A percentile compares a stretch with the other conserved stretches of the same genome.
phyloP scores from a whole-genome alignment of 1,140 invertebrate genomes.

The Drosophila melanica region DNA sequence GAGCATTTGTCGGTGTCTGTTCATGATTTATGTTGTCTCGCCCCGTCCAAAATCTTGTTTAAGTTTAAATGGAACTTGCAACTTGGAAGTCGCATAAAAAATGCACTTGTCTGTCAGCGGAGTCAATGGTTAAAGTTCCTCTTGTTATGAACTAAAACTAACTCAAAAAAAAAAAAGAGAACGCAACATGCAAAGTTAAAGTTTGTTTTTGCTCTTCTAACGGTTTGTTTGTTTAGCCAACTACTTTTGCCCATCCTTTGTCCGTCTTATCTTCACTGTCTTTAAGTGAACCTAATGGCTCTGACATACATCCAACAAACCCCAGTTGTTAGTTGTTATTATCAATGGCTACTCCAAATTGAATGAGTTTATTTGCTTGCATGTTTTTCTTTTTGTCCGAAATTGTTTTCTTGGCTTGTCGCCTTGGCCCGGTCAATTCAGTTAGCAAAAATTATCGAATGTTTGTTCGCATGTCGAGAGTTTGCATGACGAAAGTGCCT shows the following conservation, averaged over 20 bases:
- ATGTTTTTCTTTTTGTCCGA: slow-evolving; percentile 45
- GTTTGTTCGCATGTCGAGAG: slow-evolving; percentile 53
- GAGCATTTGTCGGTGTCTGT: slow-evolving; percentile 61
- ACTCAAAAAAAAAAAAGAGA: slow-evolving; percentile 21
- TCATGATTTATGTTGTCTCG: slow-evolving; percentile 78
- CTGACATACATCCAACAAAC: slow-evolving; percentile 23
- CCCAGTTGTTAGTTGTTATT: slow-evolving; percentile 7
- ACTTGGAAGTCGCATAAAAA: slow-evolving; percentile 50
- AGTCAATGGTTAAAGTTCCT: slow-evolving; percentile 43
- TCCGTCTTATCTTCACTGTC: neutral
- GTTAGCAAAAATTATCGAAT: slow-evolving; percentile 75
- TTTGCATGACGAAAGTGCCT: slow-evolving; percentile 27
- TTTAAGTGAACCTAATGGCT: slow-evolving; percentile 65
- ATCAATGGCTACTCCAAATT: slow-evolving; percentile 37
- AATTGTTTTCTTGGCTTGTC: slow-evolving; percentile 52
- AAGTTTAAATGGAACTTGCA: slow-evolving; percentile 36
- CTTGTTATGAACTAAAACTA: slow-evolving; percentile 57
- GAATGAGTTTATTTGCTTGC: slow-evolving; percentile 72
- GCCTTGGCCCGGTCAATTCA: slow-evolving; percentile 67
- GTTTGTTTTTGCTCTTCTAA: slow-evolving; percentile 8
- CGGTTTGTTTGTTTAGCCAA: slow-evolving; percentile 19
- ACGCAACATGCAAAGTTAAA: slow-evolving; percentile 38
- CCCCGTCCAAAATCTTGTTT: slow-evolving; percentile 20
- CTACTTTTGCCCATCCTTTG: slow-evolving; percentile 27
- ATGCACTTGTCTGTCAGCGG: slow-evolving; percentile 71